Evolutionary conservation across 1,140 invertebrate genomes (phyloP).

Genomic region (Apis laboriosa): DNA sequence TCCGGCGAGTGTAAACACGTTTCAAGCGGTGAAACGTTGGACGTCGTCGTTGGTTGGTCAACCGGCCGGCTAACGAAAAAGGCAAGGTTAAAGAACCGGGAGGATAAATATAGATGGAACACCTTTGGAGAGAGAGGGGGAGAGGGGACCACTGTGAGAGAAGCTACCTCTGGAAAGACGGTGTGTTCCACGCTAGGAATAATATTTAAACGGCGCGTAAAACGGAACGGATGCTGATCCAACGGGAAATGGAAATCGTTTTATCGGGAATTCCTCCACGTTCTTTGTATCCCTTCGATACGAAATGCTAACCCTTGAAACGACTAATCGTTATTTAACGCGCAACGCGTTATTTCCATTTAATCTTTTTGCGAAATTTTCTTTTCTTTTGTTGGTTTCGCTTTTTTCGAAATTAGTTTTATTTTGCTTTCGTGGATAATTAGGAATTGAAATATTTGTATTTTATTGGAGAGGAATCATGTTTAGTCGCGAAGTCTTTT

Average conservation of each 20-base stretch:
- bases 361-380: background rate
- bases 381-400: background rate
- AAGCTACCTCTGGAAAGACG: background rate
- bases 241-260: slow-evolving; percentile 50
- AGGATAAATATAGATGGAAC: slow-evolving; percentile 41
- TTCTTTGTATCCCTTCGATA: background rate
- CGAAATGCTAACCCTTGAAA: background rate
- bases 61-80: slow-evolving; percentile 1
- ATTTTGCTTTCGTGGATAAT: too few relatives aligned
- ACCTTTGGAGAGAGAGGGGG: background rate
- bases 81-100: slow-evolving; percentile 19
- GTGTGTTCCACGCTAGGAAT: slow-evolving; percentile 1
- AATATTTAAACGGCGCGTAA: slow-evolving; percentile 47
- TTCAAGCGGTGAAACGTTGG: background rate
- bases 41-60: background rate
- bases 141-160: background rate
- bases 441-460: too few relatives aligned
- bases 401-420: background rate
- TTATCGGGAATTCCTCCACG: slow-evolving; percentile 44
- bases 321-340: slow-evolving; percentile 18
- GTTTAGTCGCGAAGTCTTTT: too few relatives aligned
- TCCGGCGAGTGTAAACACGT: slow-evolving; percentile 9
- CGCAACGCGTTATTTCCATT: background rate
- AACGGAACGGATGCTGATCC: slow-evolving; percentile 40
- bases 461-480: too few relatives aligned